Evolutionary conservation across 2,797 vertebrate species (phyloP).

Genomic region (Neosilurus hyrtlii): DNA sequence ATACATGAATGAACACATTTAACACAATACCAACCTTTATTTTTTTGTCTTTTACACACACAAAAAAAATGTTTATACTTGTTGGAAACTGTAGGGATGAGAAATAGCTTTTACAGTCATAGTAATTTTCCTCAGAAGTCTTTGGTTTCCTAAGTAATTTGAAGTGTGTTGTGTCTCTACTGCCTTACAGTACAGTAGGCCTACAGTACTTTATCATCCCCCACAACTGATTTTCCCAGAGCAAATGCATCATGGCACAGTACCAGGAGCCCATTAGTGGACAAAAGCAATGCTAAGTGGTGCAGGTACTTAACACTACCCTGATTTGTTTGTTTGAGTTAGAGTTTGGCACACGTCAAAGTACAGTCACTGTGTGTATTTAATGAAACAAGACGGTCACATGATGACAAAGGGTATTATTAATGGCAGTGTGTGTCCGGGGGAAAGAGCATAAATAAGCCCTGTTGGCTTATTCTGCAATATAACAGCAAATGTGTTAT

Average conservation of each 20-base stretch:
- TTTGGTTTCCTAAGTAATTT: constrained; percentile 29
- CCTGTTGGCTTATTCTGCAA: background rate
- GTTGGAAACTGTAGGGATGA: background rate
- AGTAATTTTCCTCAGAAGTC: background rate
- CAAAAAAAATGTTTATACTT: background rate
- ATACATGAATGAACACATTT: background rate
- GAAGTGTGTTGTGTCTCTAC: constrained; percentile 21
- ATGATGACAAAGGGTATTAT: constrained; percentile 8
- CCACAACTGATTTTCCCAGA: constrained; percentile 65
- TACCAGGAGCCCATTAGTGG: constrained; percentile 69
- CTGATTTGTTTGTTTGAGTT: constrained; percentile 51
- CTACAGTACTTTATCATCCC: constrained; percentile 62
- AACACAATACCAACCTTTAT: background rate
- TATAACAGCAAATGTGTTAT: background rate
- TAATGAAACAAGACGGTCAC: constrained; percentile 30
- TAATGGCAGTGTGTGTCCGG: background rate
- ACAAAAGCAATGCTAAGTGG: constrained; percentile 67
- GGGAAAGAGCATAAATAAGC: background rate
- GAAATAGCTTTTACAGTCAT: constrained; percentile 10
- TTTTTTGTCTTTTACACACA: background rate
- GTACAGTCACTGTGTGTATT: constrained; percentile 1
- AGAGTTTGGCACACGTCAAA: constrained; percentile 40
- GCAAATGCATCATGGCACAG: constrained; percentile 64
- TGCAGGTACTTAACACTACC: constrained; percentile 54
- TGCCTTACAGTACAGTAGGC: constrained; percentile 44